These are phyloP conservation scores for Chaitophorus viminalis DNA, from an alignment of 2,888 invertebrate species.

Conservation along the genomic window DNA sequence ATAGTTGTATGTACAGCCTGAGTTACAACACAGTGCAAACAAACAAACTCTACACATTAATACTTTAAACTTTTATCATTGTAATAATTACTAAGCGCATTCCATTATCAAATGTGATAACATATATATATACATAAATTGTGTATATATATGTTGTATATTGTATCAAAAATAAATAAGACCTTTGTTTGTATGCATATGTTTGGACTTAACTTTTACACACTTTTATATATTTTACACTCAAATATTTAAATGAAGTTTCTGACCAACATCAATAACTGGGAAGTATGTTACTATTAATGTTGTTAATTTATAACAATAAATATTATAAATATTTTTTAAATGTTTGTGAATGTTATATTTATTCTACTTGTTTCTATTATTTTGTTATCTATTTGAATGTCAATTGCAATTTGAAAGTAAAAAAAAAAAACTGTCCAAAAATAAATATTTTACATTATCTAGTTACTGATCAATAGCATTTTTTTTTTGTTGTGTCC, in stretches of 20 bases:
- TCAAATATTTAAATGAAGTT: not conserved
- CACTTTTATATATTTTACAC: not conserved
- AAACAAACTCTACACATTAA: not conserved
- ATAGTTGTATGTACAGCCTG: not conserved
- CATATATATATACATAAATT: not conserved
- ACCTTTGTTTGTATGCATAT: slow-evolving; percentile 17
- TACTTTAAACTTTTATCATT: not conserved
- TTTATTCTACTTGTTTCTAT: no score
- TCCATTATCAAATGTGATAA: not conserved
- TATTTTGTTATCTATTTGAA: no score
- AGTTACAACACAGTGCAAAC: not conserved
- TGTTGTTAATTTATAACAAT: no score
- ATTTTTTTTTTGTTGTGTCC: no score
- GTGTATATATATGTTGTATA: not conserved
- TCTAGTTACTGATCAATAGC: no score
- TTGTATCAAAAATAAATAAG: slow-evolving; percentile 3
- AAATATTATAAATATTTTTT: no score
- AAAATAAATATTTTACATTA: no score
- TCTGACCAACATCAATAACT: no score
- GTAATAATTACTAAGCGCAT: not conserved
- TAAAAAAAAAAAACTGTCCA: no score
- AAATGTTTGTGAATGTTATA: no score
- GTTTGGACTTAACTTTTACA: not conserved
- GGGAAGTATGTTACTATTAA: no score
- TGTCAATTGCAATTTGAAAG: no score